Conservation (phyloP, 1,140 invertebrate genomes). For the Drosophila gunungcola region DNA sequence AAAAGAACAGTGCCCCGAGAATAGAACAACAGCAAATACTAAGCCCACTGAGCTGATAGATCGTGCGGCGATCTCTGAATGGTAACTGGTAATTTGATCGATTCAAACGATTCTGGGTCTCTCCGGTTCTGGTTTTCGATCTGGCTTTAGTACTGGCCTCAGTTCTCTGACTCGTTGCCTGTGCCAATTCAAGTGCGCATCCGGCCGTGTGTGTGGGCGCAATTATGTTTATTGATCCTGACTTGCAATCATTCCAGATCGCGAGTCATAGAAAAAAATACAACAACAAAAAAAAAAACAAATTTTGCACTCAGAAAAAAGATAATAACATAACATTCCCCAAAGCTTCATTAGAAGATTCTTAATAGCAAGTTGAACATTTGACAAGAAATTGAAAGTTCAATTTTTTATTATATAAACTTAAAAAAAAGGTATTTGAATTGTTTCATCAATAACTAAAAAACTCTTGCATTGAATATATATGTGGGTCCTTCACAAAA, state of each 20-base stretch:
- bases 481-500: no score
- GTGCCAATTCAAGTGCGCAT: slow-evolving; percentile 79
- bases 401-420: no score
- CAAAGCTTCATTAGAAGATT: no score
- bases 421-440: no score
- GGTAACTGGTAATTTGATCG: slow-evolving; percentile 60
- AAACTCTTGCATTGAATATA: no score
- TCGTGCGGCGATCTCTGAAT: slow-evolving; percentile 49
- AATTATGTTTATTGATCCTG: slow-evolving; percentile 73
- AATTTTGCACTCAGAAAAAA: background rate
- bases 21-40: slow-evolving; percentile 20
- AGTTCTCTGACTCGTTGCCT: slow-evolving; percentile 30
- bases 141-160: background rate
- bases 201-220: slow-evolving; percentile 74
- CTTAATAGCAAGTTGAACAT: no score
- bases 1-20: slow-evolving; percentile 7
- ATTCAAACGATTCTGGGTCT: slow-evolving; percentile 35
- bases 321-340: background rate
- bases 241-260: slow-evolving; percentile 55
- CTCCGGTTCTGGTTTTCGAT: slow-evolving; percentile 9
- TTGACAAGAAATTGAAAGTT: no score
- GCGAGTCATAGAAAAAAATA: slow-evolving; percentile 45
- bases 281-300: slow-evolving; percentile 9
- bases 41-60: slow-evolving; percentile 27
- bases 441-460: no score